Base-by-base conservation (phyloP, 1,140 invertebrate species). In the Cotesia vestalis region DNA sequence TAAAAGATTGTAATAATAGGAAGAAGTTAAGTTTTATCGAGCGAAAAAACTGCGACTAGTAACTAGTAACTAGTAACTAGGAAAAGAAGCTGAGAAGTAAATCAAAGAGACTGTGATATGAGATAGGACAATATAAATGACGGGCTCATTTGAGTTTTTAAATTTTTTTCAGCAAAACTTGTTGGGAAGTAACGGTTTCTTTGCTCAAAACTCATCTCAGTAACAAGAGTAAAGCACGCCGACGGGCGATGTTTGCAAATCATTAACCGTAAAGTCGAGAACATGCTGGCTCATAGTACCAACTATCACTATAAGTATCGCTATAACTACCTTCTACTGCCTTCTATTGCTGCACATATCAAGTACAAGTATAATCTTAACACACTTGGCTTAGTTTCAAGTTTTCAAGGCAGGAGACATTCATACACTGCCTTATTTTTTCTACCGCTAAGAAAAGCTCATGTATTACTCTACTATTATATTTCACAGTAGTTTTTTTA, bases 231-330 rank as follows among this genome's bases (percentile, higher is more conserved):
- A 61, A 51, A 20, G 59, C 17, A 61, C 17, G 69, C 46, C 52
- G 64, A 77, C 77, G 78, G 78, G 76, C 69, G 73, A 77, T 85
- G 79, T 86, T 86, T 86, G 82, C 81, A 85, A 85, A 84, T 85
- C 84, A 82, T 85, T 86, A 85, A 59, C 57, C 27, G 57, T 17
- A 59, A 14, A 59, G 57, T 59, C 2, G 27, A 59, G 57, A 14
- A 55, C 53, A 20, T n/a, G 17, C 40, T 46, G 40, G 6, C 11
- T 11, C 5, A 6, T 46, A 46, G 40, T 46, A 46, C 40, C 40
- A 11, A 46, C 40, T 46, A 46, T 46, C 6, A 46, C 6, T 46
- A 46, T 46, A 46, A 46, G 5, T 40, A 40, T 40, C 5, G 9
- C 40, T 46, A 46, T 46, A 46, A 6, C 40, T 46, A 46, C 40